Percentiles rank a stretch among this genome's conserved stretches.
Conservation (phyloP, 2,888 invertebrate genomes). For the Agrochola macilenta region DNA sequence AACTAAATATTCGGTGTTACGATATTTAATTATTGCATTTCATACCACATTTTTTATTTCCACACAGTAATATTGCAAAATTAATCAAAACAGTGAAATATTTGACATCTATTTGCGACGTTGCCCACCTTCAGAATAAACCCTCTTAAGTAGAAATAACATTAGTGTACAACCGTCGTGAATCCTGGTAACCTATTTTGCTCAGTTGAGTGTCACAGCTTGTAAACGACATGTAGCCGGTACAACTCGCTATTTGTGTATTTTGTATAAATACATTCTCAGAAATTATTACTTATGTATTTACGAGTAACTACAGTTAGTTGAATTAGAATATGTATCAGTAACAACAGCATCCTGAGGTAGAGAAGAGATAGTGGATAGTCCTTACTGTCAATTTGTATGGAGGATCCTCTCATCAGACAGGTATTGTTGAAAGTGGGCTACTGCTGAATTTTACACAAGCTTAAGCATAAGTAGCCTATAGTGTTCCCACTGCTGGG, state of each 20-base stretch:
- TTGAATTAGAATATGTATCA: neutral
- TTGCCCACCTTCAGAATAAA: too few relatives aligned
- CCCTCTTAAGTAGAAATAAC: constrained; percentile 29
- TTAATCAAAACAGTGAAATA: too few relatives aligned
- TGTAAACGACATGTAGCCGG: constrained; percentile 44
- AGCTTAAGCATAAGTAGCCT: too few relatives aligned
- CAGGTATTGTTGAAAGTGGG: too few relatives aligned
- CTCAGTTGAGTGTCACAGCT: constrained; percentile 48
- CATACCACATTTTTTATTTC: too few relatives aligned
- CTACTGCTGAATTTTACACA: too few relatives aligned
- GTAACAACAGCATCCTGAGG: too few relatives aligned
- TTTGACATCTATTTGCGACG: too few relatives aligned
- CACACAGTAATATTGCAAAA: too few relatives aligned
- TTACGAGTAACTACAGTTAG: constrained; percentile 1
- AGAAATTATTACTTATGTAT: constrained; percentile 19
- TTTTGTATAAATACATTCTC: constrained; percentile 33
- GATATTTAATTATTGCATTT: too few relatives aligned
- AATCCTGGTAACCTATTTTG: constrained; percentile 46
- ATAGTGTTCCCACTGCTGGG: too few relatives aligned
- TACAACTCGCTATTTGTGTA: constrained; percentile 23
- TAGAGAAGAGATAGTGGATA: neutral
- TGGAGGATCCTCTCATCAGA: neutral
- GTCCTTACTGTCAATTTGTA: neutral
- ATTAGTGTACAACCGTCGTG: constrained; percentile 15
- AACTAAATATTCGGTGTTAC: too few relatives aligned